Base-by-base conservation (phyloP, 2,113 vertebrate species). In the Neogale vison region DNA sequence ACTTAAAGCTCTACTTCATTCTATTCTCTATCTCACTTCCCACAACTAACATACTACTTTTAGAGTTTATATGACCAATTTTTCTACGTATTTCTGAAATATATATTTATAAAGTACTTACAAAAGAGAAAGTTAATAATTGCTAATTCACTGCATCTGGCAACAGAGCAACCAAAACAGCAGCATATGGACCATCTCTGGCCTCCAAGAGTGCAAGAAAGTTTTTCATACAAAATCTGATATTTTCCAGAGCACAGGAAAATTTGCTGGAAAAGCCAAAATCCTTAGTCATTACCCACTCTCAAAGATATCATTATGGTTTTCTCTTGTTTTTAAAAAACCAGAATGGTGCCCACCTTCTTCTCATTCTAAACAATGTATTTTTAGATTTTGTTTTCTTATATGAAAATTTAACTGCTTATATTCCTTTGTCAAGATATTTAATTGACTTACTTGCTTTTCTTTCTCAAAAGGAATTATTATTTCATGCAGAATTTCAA, bases 311-410 rank as follows among this genome's bases (percentile, higher is more conserved):
- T 52, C 93, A 91, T 97, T 87, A 96, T 76, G 14, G 81, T 26
- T 96, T 93, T 87, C 82, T 88, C 90, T 93, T 97, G 72, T 88
- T 98, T 96, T 96, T 95, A 96, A 97, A 97, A 96, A 95, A 95
- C 4, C 88, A 98, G 31, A 69, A 93, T 90, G 79, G 31, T 96
- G 24, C 42, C 34, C 5, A 83, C 47, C 45, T 39, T 67, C n/a
- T 89, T 90, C 31, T 77, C 93, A 94, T 81, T 97, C 90, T 74
- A 80, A 71, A 97, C 95, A 88, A 61, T 0, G 74, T 97, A 74
- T 71, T 97, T 98, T 98, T 94, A 96, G 39, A 82, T 96, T 96
- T 87, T 86, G 89, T 85, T 65, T 76, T 93, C 74, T 90, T 94
- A 59, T 52, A 57, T 26, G n/a, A 96, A 79, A 67, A 94, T 31